Percentiles rank a stretch among this genome's conserved stretches.
phyloP scores from a whole-genome alignment of 2,888 invertebrate genomes.

The Colletes collaris region DNA sequence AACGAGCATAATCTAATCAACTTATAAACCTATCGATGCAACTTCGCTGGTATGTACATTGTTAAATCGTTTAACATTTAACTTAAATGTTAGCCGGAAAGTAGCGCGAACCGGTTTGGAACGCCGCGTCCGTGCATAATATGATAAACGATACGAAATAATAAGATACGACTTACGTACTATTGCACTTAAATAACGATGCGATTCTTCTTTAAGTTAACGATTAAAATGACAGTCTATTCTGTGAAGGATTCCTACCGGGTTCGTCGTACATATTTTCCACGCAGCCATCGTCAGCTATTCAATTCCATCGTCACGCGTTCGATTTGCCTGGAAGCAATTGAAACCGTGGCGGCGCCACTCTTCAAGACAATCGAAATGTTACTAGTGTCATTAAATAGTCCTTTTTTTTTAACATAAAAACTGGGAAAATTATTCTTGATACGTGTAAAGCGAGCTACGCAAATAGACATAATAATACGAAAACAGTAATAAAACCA shows the following conservation, averaged over 20 bases:
- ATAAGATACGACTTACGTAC: constrained; percentile 43
- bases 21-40: constrained; percentile 25
- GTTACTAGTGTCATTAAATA: not conserved
- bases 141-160: constrained; percentile 25
- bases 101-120: not conserved
- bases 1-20: constrained; percentile 35
- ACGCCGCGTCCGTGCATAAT: not conserved
- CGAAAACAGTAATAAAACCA: not conserved
- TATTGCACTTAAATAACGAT: constrained; percentile 60
- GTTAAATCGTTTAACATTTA: constrained; percentile 38
- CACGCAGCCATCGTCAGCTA: not conserved
- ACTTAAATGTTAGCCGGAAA: constrained; percentile 16
- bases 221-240: constrained; percentile 63
- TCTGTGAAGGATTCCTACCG: constrained; percentile 26
- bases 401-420: not conserved
- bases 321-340: not conserved
- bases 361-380: not conserved
- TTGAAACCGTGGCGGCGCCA: not conserved
- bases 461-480: not conserved
- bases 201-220: constrained; percentile 55
- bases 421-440: not conserved
- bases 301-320: not conserved
- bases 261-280: not conserved
- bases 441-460: not conserved
- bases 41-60: constrained; percentile 57